Percentiles rank a stretch among this genome's conserved stretches.
phyloP scores from a whole-genome alignment of 1,140 invertebrate genomes.

The Neuroterus valhalla region DNA sequence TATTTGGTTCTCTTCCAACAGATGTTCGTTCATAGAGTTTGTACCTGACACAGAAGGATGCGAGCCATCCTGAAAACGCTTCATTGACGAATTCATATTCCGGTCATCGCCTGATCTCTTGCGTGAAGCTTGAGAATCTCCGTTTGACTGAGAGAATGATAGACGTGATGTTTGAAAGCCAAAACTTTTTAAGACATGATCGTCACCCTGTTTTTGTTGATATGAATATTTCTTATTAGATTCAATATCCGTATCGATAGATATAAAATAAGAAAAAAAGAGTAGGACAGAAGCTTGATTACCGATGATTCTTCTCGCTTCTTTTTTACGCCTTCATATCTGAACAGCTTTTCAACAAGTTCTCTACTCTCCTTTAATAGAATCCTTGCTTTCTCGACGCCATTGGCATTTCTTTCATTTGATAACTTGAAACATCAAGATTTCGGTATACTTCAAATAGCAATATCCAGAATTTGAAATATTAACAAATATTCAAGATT shows the following conservation, averaged over 20 bases:
- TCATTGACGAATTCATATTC: conserved; percentile 77
- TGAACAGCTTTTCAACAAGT: conserved; percentile 86
- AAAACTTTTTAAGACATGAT: conserved; percentile 77
- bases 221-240: not conserved
- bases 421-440: conserved; percentile 80
- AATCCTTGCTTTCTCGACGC: conserved; percentile 79
- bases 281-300: not conserved
- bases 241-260: not conserved
- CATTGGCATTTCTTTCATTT: conserved; percentile 89
- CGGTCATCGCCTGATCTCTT: conserved; percentile 83
- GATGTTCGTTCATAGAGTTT: conserved; percentile 78
- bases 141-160: conserved; percentile 70
- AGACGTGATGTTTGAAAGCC: conserved; percentile 77
- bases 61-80: conserved; percentile 75
- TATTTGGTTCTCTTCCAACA: conserved; percentile 91
- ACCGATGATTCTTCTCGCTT: conserved; percentile 29
- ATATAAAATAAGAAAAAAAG: not conserved
- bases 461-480: too few species aligned
- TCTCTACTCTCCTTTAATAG: conserved; percentile 81
- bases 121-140: conserved; percentile 76
- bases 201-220: conserved; percentile 72
- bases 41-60: conserved; percentile 74
- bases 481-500: too few species aligned
- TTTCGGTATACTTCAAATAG: not conserved
- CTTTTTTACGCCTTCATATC: conserved; percentile 75